These are phyloP conservation scores for Takifugu ocellatus DNA, from an alignment of 2,797 vertebrate species.

Conservation along the genomic window DNA sequence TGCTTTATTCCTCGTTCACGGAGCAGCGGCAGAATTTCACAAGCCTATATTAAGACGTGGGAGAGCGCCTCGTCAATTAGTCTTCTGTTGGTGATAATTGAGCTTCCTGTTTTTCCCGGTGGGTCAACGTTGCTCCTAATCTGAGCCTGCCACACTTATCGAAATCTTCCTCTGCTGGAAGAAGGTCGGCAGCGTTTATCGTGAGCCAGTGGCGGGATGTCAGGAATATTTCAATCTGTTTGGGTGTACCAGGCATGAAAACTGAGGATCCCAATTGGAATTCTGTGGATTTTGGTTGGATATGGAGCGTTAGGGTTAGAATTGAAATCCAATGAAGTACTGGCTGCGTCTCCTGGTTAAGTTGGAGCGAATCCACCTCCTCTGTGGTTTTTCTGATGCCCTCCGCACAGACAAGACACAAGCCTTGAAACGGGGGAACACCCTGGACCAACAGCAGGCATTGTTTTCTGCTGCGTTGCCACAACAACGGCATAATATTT, in stretches of 20 bases:
- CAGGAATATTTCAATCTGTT: too few species aligned
- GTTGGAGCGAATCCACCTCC: conserved; percentile 15
- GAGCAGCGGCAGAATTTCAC: conserved; percentile 35
- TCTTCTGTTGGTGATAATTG: conserved; percentile 1
- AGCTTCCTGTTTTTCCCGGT: conserved; percentile 28
- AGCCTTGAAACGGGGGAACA: conserved; percentile 31
- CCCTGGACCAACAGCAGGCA: conserved; percentile 24
- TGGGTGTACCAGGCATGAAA: too few species aligned
- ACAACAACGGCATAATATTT: conserved; percentile 52
- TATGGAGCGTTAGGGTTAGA: too few species aligned
- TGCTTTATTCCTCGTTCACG: not conserved
- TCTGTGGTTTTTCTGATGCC: not conserved
- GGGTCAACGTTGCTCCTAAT: conserved; percentile 1
- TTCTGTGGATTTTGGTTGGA: too few species aligned
- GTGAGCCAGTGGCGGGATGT: conserved; percentile 25
- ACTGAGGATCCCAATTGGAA: too few species aligned
- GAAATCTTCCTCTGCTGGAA: conserved; percentile 34
- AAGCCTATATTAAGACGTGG: conserved; percentile 12
- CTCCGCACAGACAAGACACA: conserved; percentile 3
- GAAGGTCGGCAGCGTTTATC: conserved; percentile 44
- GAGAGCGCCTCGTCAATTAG: conserved; percentile 12
- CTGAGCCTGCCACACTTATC: conserved; percentile 4
- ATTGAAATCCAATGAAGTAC: too few species aligned
- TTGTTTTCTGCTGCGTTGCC: conserved; percentile 54
- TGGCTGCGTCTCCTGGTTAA: not conserved